Percentiles rank a stretch among this genome's conserved stretches.
These are phyloP conservation scores for Encarsia formosa DNA, from an alignment of 2,888 invertebrate genomes.

Conservation along the genomic window DNA sequence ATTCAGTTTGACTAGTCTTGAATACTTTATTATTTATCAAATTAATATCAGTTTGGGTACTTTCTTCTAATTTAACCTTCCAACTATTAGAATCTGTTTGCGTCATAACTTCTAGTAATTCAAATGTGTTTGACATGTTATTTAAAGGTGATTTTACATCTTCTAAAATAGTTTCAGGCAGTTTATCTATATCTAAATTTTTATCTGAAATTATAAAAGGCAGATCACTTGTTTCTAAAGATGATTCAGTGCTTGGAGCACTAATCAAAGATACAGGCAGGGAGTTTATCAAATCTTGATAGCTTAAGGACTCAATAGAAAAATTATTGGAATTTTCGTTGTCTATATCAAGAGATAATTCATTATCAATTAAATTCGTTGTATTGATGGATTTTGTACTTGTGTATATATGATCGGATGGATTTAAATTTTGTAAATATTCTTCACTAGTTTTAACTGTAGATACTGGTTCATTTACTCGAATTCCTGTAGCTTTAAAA, in stretches of 20 bases:
- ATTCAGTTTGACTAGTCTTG: constrained; percentile 10
- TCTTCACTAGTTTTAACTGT: constrained; percentile 19
- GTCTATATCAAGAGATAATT: constrained; percentile 14
- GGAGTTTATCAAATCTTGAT: constrained; percentile 23
- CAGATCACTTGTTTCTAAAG: constrained; percentile 14
- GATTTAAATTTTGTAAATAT: constrained; percentile 16
- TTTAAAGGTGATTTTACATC: constrained; percentile 2
- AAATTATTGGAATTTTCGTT: constrained; percentile 19
- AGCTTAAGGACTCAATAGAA: constrained; percentile 19
- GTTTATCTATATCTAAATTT: constrained; percentile 9
- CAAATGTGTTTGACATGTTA: constrained; percentile 7
- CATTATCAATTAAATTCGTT: constrained; percentile 3
- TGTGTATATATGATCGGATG: constrained; percentile 19
- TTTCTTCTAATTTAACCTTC: constrained; percentile 12
- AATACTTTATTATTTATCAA: constrained; percentile 2
- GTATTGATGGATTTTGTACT: constrained; percentile 16
- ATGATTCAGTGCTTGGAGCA: constrained; percentile 13
- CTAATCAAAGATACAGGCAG: constrained; percentile 18
- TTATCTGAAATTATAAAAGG: constrained; percentile 22
- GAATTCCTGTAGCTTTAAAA: constrained; percentile 26
- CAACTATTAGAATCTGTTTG: constrained; percentile 11
- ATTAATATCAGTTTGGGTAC: constrained; percentile 2
- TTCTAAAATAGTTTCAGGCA: constrained; percentile 19
- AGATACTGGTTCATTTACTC: constrained; percentile 24
- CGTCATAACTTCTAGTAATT: constrained; percentile 11